Conservation (phyloP, 2,113 vertebrate species). For the Mionectes macconnelli region DNA sequence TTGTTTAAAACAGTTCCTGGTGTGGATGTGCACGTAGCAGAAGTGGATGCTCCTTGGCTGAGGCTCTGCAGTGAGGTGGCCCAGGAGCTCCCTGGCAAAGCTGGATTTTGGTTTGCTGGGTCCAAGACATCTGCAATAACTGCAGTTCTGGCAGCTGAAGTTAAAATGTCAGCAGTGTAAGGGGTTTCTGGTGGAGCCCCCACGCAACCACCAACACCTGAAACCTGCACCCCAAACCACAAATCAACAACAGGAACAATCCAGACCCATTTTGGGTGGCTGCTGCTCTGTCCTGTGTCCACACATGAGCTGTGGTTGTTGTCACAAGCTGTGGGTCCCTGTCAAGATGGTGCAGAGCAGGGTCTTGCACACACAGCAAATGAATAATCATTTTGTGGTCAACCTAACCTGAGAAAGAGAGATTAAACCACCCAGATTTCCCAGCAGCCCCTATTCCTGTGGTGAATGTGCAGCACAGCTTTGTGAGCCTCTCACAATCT, state of each 20-base stretch:
- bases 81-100: not conserved
- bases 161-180: not conserved
- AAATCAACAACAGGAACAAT: not conserved
- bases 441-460: not conserved
- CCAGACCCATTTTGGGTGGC: not conserved
- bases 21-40: not conserved
- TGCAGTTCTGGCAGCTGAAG: not conserved
- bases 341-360: not conserved
- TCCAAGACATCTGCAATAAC: accelerated
- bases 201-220: not conserved
- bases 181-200: not conserved
- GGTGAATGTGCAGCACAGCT: not conserved
- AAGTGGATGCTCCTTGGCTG: not conserved
- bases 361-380: not conserved
- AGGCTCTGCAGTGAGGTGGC: not conserved
- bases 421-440: not conserved
- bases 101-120: not conserved
- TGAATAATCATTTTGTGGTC: not conserved
- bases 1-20: not conserved
- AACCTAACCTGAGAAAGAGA: not conserved
- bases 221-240: not conserved
- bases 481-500: not conserved
- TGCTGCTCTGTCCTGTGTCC: accelerated
- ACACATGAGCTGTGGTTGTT: accelerated
- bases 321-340: not conserved